Conservation (phyloP, 2,113 vertebrate genomes). For the Hassar affinis region DNA sequence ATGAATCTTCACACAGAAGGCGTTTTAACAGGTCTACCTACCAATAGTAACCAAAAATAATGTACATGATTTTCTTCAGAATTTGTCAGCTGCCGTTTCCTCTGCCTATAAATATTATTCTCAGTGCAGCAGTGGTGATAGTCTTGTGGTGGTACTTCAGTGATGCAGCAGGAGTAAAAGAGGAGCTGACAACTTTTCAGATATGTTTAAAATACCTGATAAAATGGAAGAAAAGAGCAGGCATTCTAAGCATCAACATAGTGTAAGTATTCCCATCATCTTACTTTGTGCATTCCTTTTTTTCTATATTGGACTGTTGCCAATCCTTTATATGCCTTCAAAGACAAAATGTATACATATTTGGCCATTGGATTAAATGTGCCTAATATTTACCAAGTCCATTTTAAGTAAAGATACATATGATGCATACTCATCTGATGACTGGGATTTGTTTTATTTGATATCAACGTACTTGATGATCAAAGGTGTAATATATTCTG, state of each 20-base stretch:
- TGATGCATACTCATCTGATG: constrained; percentile 30
- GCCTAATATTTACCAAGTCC: constrained; percentile 58
- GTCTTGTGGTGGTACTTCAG: not conserved
- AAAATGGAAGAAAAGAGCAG: not conserved
- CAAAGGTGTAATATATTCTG: no score
- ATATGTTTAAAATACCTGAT: not conserved
- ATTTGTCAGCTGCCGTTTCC: constrained; percentile 6
- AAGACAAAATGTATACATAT: constrained; percentile 41
- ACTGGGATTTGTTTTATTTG: not conserved
- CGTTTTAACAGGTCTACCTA: not conserved
- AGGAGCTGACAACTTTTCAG: not conserved
- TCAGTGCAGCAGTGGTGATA: not conserved
- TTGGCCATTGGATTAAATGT: constrained; percentile 50
- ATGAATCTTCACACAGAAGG: not conserved
- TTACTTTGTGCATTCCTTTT: constrained; percentile 12
- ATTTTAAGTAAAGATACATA: constrained; percentile 57
- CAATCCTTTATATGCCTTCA: constrained; percentile 41
- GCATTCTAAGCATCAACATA: not conserved
- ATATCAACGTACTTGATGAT: no score
- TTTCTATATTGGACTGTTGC: constrained; percentile 31
- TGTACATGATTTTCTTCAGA: not conserved
- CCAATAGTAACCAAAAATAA: not conserved
- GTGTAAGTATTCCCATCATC: constrained; percentile 9
- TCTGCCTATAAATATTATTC: constrained; percentile 1
- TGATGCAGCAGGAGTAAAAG: not conserved